These are phyloP conservation scores for Eumerus sabulonum DNA, from an alignment of 2,888 invertebrate genomes.

Conservation along the genomic window DNA sequence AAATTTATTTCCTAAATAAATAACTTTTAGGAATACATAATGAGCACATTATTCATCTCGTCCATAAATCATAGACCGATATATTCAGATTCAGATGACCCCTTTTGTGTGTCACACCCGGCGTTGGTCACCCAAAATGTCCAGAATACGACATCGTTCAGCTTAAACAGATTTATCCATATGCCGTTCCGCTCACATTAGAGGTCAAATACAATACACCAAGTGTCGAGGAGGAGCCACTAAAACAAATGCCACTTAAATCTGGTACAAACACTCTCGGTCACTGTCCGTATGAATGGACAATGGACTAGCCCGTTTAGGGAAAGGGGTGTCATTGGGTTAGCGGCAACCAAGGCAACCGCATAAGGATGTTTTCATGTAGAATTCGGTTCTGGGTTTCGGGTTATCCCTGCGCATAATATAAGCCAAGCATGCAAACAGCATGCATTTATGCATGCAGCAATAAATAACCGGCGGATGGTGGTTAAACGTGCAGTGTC, in stretches of 20 bases:
- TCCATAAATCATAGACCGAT: constrained; percentile 52
- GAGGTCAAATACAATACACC: constrained; percentile 62
- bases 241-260: constrained; percentile 68
- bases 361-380: constrained; percentile 63
- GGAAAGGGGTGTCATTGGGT: constrained; percentile 28
- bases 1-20: constrained; percentile 56
- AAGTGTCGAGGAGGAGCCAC: constrained; percentile 49
- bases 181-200: constrained; percentile 47
- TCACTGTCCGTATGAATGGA: constrained; percentile 52
- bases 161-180: constrained; percentile 62
- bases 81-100: constrained; percentile 50
- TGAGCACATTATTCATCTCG: constrained; percentile 56
- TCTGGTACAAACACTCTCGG: constrained; percentile 55
- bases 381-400: constrained; percentile 61
- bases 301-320: constrained; percentile 49
- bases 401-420: constrained; percentile 51
- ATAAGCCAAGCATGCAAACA: constrained; percentile 28
- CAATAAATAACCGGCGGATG: constrained; percentile 62
- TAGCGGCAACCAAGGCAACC: constrained; percentile 38
- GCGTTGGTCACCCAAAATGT: not conserved
- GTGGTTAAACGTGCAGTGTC: constrained; percentile 66
- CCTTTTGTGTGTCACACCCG: constrained; percentile 36
- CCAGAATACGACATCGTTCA: constrained; percentile 42
- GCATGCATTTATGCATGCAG: constrained; percentile 59
- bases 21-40: constrained; percentile 58